These are phyloP conservation scores for Lates calcarifer DNA, from an alignment of 2,113 vertebrate species.

Conservation along the genomic window DNA sequence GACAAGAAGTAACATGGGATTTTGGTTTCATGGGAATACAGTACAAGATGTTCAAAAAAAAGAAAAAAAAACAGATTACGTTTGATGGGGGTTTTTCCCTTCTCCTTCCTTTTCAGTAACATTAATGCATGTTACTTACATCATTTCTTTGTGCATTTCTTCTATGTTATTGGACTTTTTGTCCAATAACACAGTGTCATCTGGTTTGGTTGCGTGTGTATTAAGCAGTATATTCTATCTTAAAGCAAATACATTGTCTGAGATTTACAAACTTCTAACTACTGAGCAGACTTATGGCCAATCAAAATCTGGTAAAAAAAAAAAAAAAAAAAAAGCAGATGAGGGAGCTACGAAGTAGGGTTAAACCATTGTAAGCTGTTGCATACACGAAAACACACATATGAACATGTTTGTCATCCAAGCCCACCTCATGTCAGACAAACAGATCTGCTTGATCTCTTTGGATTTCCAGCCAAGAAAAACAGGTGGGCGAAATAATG, in stretches of 20 bases:
- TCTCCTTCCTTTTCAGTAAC: slow-evolving; percentile 3
- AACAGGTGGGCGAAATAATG: slow-evolving; percentile 13
- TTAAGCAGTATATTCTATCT: neutral
- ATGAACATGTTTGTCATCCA: slow-evolving; percentile 41
- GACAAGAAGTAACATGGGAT: slow-evolving; percentile 7
- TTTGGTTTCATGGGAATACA: slow-evolving; percentile 26
- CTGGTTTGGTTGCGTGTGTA: slow-evolving; percentile 7
- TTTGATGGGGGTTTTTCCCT: neutral
- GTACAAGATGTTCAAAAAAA: slow-evolving; percentile 30
- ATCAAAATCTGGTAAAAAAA: slow-evolving; percentile 12
- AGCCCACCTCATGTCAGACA: slow-evolving; percentile 30
- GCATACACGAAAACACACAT: slow-evolving; percentile 32
- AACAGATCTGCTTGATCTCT: slow-evolving; percentile 46
- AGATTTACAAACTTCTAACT: neutral
- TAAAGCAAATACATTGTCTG: neutral
- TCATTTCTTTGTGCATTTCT: neutral
- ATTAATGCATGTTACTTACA: slow-evolving; percentile 2
- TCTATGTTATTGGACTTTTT: neutral
- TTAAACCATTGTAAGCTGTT: slow-evolving; percentile 36
- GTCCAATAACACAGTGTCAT: neutral
- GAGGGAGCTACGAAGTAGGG: no score
- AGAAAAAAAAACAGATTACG: neutral
- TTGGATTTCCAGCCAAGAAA: slow-evolving; percentile 36
- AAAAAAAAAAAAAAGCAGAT: no score
- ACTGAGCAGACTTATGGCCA: slow-evolving; percentile 7